Conservation (phyloP, 2,797 vertebrate species). For the Lepilemur septentrionalis region DNA sequence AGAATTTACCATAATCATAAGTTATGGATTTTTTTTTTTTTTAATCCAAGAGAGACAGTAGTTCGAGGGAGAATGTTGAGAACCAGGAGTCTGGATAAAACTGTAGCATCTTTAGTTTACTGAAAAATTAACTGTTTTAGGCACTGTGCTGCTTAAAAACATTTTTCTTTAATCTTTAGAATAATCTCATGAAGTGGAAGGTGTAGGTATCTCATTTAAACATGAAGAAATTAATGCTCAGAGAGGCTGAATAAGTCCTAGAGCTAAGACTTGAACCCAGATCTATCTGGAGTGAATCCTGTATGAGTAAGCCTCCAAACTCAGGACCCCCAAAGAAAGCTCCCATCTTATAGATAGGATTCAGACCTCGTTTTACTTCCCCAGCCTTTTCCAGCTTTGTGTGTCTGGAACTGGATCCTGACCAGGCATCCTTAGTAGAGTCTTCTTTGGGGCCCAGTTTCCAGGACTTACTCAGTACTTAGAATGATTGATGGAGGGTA, state of each 20-base stretch:
- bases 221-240: neutral
- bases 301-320: neutral
- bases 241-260: neutral
- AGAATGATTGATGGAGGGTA: neutral
- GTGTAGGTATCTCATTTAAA: neutral
- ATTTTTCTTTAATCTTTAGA: conserved; percentile 17
- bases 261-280: neutral
- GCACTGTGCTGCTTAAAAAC: neutral
- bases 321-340: neutral
- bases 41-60: neutral
- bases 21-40: neutral
- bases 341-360: neutral
- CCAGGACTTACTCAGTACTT: neutral
- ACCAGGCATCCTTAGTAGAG: neutral
- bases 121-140: conserved; percentile 19
- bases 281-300: neutral
- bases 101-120: neutral
- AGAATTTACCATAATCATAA: neutral
- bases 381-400: neutral
- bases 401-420: neutral
- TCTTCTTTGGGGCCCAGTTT: neutral
- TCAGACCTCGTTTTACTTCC: neutral
- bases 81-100: conserved; percentile 25
- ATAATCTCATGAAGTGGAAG: neutral
- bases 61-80: neutral